Base-by-base conservation (phyloP, 30 jellyfish, hydroid and myxozoan genomes). In the Aurelia coerulea region DNA sequence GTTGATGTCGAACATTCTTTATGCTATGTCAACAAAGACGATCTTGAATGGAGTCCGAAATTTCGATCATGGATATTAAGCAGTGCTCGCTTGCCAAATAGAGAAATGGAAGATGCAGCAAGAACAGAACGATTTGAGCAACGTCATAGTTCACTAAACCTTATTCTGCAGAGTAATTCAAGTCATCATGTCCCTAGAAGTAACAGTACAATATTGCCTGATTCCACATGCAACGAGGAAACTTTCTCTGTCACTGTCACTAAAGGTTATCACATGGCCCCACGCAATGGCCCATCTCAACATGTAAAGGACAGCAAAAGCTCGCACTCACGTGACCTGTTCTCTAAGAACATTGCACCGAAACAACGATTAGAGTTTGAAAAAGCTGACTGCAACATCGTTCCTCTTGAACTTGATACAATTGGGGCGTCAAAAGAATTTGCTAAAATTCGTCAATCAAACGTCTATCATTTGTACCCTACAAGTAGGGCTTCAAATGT, bases 21-120 rank as follows among this genome's bases (percentile, higher is more conserved):
- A 65, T 85, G 68, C 39, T 85, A 85, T 54, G 78, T 85, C 32
- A 62, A 74, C 31, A 58, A 49, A 74, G 83, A 62, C 42, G 72
- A 66, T 85, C 66, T 85, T 33, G 78, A 14, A 31, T 85, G 94
- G 94, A 68, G 66, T 74, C 62, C 53, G 19, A 66, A 53, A 18
- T 56, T 77, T 56, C 39, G 76, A 16, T 37, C 73, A 64, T 85
- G 94, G 94, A 65, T 69, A 6, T 46, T 39, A 7, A 15, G 13
- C 17, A 15, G 54, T 46, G 32, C 41, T 39, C 15, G 31, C 68
- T 42, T 5, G 17, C 49, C 68, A 19, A 42, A 50, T 3, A 73
- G 31, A 46, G 33, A 15, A 17, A 7, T 42, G 1, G 56, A 4
- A 42, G 68, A 73, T 18, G 3, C 32, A 2, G 14, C 53, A 73